phyloP scores from a whole-genome alignment of 2,113 vertebrate genomes.

The Danio rerio region GRCz12tu NC_133177.1:7314001-7314500 shows the following conservation, averaged over 20 bases:
- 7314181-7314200: too few species aligned
- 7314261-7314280: conserved; percentile 2
- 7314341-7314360: conserved; percentile 70
- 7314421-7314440: conserved; percentile 93
- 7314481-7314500: conserved; percentile 65
- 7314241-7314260: background rate
- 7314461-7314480: conserved; percentile 81
- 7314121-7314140: too few species aligned
- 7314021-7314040: too few species aligned
- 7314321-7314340: conserved; percentile 44
- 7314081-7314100: too few species aligned
- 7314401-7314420: conserved; percentile 94
- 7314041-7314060: too few species aligned
- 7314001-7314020: too few species aligned
- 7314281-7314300: conserved; percentile 2
- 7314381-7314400: conserved; percentile 89
- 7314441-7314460: conserved; percentile 94
- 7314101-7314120: too few species aligned
- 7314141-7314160: too few species aligned
- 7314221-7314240: background rate
- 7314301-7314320: background rate
- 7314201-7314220: too few species aligned
- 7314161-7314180: too few species aligned
- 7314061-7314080: too few species aligned
- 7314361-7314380: conserved; percentile 88